Evolutionary conservation across 2,797 vertebrate species (phyloP).

Genomic region (Poecilia wingei): DNA sequence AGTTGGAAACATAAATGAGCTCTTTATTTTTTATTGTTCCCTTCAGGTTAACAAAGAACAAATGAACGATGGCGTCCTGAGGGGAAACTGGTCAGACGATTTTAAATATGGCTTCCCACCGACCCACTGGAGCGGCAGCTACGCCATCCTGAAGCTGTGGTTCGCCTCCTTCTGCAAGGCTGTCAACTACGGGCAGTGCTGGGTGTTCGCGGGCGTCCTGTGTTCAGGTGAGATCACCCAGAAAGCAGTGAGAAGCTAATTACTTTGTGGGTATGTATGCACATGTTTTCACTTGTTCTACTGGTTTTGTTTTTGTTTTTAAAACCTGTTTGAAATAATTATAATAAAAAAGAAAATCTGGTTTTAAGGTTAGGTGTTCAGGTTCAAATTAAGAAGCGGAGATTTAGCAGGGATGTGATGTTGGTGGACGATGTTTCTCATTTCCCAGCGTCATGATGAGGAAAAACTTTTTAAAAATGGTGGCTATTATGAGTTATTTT

Average conservation of each 20-base stretch:
- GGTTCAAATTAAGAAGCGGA: not conserved
- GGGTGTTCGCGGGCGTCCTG: constrained; percentile 86
- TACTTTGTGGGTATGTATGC: no score
- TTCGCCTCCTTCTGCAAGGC: not conserved
- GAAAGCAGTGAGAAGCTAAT: no score
- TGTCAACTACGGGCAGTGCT: constrained; percentile 83
- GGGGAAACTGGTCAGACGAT: constrained; percentile 26
- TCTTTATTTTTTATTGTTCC: not conserved
- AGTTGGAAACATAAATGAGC: not conserved
- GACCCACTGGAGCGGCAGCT: constrained; percentile 79
- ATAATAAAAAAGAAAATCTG: not conserved
- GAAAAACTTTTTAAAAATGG: no score
- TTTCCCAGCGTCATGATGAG: no score
- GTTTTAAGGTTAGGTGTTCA: not conserved
- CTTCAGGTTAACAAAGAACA: constrained; percentile 77
- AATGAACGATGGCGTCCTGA: constrained; percentile 63
- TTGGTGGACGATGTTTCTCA: no score
- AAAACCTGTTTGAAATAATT: no score
- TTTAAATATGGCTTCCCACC: constrained; percentile 14
- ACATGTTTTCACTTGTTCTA: no score
- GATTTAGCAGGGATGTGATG: not conserved
- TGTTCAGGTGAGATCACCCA: constrained; percentile 83
- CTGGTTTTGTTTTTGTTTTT: no score
- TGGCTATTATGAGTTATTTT: no score
- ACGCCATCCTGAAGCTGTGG: constrained; percentile 83